Evolutionary conservation across 2,113 vertebrate genomes (phyloP).

Genomic region (Alexandromys fortis): DNA sequence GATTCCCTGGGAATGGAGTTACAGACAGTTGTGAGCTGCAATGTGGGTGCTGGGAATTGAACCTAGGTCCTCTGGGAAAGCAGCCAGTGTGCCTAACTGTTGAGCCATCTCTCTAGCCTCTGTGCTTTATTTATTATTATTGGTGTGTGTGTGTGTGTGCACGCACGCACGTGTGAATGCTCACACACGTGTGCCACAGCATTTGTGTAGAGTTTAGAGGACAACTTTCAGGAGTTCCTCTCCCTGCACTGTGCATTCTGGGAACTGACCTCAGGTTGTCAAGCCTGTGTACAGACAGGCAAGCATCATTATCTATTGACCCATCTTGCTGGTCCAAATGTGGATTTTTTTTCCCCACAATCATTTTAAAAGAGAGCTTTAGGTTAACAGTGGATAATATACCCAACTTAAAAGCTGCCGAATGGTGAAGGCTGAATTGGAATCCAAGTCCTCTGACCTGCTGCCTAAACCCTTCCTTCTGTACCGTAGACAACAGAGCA

Average conservation of each 20-base stretch:
- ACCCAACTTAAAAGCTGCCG: background rate
- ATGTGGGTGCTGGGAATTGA: too few species aligned
- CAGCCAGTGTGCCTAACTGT: too few species aligned
- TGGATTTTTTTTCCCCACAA: background rate
- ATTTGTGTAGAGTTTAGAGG: background rate
- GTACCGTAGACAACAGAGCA: background rate
- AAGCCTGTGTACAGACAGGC: background rate
- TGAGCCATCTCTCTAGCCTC: too few species aligned
- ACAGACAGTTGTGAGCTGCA: too few species aligned
- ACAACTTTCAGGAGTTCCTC: background rate
- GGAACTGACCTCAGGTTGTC: background rate
- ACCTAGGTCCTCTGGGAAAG: too few species aligned
- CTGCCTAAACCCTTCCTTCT: background rate
- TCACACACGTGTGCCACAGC: background rate
- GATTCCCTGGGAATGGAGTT: too few species aligned
- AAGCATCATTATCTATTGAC: background rate
- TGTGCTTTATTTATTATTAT: too few species aligned
- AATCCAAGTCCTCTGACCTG: background rate
- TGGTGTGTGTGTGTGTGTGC: too few species aligned
- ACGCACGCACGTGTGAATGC: background rate
- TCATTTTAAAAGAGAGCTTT: background rate
- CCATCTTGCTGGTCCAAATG: too few species aligned
- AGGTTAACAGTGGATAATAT: background rate
- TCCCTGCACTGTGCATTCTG: background rate
- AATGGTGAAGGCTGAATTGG: background rate